Conservation (phyloP, 2,113 vertebrate genomes). For the Diphyllodes magnificus region DNA sequence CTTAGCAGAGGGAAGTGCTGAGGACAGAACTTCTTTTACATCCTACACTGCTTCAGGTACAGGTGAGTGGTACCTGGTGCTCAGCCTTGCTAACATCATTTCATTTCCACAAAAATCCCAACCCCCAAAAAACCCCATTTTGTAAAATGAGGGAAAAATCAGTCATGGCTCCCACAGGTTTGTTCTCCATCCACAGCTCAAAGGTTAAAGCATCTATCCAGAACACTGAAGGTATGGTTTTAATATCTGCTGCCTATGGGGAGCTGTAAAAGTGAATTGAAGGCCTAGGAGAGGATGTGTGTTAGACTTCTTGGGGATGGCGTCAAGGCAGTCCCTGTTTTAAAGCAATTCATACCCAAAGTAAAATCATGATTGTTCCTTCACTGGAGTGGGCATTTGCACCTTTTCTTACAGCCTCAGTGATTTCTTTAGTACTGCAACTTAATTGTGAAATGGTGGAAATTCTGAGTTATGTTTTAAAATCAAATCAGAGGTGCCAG, state of each 20-base stretch:
- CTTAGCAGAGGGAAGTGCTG: neutral
- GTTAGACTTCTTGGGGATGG: neutral
- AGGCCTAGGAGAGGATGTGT: neutral
- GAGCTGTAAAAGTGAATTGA: neutral
- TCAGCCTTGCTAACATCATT: neutral
- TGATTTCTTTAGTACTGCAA: neutral
- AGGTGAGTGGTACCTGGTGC: neutral
- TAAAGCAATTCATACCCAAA: neutral
- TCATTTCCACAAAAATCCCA: neutral
- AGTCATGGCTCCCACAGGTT: neutral
- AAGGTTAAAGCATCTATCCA: neutral
- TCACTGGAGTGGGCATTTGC: neutral
- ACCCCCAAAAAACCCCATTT: accelerated
- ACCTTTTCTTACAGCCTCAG: neutral
- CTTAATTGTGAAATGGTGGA: neutral
- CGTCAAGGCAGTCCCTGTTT: neutral
- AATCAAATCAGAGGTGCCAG: neutral
- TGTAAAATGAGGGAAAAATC: neutral
- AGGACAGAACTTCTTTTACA: neutral
- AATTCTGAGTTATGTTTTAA: neutral
- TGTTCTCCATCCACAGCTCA: neutral
- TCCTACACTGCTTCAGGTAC: neutral
- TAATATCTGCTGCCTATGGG: neutral
- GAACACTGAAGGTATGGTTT: neutral
- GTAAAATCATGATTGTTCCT: neutral